phyloP scores from a whole-genome alignment of 35 echinoderm and acorn worm species.

The Strongylocentrotus purpuratus region DNA sequence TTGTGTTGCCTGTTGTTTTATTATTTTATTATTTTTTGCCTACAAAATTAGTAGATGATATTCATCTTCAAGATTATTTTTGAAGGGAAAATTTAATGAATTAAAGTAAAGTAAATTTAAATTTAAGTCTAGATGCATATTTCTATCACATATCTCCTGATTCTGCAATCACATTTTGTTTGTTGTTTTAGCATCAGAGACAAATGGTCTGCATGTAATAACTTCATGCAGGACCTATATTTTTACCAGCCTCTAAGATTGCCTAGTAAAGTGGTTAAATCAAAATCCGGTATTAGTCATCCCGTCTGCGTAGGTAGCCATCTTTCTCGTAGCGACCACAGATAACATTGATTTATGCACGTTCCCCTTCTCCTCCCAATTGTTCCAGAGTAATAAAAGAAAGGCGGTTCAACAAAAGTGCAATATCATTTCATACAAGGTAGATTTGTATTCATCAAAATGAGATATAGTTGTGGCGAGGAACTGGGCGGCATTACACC shows the following conservation, averaged over 20 bases:
- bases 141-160: no score
- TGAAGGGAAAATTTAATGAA: no score
- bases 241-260: background rate
- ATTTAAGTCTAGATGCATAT: no score
- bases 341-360: background rate
- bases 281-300: background rate
- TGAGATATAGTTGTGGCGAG: background rate
- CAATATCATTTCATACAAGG: conserved; percentile 12
- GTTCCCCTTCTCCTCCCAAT: background rate
- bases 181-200: no score
- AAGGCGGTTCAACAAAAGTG: conserved; percentile 1
- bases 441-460: background rate
- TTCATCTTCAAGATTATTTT: no score
- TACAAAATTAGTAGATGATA: no score
- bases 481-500: background rate
- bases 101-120: no score
- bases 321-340: background rate
- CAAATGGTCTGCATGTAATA: background rate
- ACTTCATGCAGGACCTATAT: background rate
- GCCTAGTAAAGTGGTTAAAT: background rate
- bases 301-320: background rate
- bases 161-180: no score
- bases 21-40: no score
- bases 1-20: no score
- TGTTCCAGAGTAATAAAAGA: background rate